Evolutionary conservation across 1,140 invertebrate genomes (phyloP), one percentile per base, ranked within the genome.

Genomic region (Mercenaria mercenaria): DNA sequence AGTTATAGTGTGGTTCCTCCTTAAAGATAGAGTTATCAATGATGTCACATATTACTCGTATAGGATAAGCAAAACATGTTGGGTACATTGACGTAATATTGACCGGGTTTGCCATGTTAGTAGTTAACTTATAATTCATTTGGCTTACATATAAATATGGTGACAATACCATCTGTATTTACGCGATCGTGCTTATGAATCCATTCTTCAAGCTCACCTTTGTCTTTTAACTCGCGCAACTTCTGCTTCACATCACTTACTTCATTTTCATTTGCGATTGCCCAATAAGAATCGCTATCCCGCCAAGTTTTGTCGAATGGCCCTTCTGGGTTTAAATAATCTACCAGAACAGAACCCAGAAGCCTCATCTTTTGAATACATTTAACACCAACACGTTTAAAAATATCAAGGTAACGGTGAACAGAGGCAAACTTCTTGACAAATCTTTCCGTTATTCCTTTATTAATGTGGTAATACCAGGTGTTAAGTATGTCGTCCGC

Each of bases 281-380:
- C 37, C 69, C 69, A 74, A 41, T 74, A 74, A 39, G 69, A 74
- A 74, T 74, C 69, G 20, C 69, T 32, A 20, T 39, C 37, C 20
- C 69, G 32, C 69, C 69, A 74, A 13, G 69, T 20, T 39, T 37
- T 41, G 23, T 74, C 37, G 1, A 74, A n/a, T 23, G 69, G 69
- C 2, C 69, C 69, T n/a, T 74, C 69, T 18, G 23, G 4, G 6
- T 39, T 34, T 4, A 11, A 1, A 74, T 74, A 29, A 23, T 39
- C 34, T 3, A 29, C 37, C 69, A 74, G 6, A 3, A 74, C 3
- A 4, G 32, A 6, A 4, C 69, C 69, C 15, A n/a, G 15, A 1
- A 74, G 15, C n/a, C n/a, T 74, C 20, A 41, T 41, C 4, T n/a
- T 74, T n/a, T 74, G 32, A 3, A 74, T 18, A 41, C 20, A n/a